phyloP scores from a whole-genome alignment of 2,797 vertebrate species.

The Echiichthys vipera region DNA sequence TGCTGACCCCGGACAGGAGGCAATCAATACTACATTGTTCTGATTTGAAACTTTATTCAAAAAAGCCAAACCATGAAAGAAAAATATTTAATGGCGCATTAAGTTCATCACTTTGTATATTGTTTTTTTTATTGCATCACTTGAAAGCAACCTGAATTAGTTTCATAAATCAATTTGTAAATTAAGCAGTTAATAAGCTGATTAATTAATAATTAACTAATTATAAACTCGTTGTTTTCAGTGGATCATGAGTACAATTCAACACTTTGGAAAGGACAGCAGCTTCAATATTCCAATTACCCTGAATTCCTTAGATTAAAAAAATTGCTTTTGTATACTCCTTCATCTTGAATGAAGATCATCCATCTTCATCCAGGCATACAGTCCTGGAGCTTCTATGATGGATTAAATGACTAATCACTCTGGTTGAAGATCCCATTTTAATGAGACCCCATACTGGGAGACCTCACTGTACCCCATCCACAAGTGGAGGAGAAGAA shows the following conservation, averaged over 20 bases:
- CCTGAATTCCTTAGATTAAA: neutral
- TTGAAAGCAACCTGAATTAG: neutral
- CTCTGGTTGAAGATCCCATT: constrained; percentile 42
- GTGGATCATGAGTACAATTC: neutral
- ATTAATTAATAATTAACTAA: too few relatives aligned
- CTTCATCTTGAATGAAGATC: constrained; percentile 2
- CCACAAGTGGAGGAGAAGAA: neutral
- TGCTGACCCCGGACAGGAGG: too few relatives aligned
- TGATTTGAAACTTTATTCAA: neutral
- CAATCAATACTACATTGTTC: neutral
- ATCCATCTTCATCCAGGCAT: constrained; percentile 17
- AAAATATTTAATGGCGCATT: neutral
- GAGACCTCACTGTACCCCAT: constrained; percentile 6
- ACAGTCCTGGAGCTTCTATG: constrained; percentile 24
- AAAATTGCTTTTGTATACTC: neutral
- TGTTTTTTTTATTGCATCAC: neutral
- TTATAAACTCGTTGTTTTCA: neutral
- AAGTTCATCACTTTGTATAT: neutral
- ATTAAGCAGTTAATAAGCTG: neutral
- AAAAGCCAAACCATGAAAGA: neutral
- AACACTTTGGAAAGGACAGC: neutral
- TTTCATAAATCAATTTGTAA: neutral
- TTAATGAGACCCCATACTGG: constrained; percentile 48
- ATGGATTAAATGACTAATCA: constrained; percentile 61
- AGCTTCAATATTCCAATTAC: neutral